A percentile compares a stretch with the other conserved stretches of the same genome.
Evolutionary conservation across 2,797 vertebrate species (phyloP).

Genomic region (Hyperoplus immaculatus): DNA sequence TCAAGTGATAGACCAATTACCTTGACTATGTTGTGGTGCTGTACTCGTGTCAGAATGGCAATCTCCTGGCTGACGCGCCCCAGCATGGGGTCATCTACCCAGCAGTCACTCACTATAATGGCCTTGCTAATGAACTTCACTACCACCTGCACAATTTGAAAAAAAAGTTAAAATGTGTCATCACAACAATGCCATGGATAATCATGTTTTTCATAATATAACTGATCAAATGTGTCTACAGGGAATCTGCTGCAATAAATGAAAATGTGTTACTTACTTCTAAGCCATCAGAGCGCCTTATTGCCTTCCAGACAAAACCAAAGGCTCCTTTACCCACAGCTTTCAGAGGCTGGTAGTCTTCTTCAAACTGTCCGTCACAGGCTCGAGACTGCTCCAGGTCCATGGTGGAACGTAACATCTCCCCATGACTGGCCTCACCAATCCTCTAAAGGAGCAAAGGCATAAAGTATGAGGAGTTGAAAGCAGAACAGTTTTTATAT

Average conservation of each 20-base stretch:
- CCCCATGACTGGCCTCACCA: conserved; percentile 70
- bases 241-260: background rate
- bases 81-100: conserved; percentile 92
- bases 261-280: conserved; percentile 83
- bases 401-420: conserved; percentile 80
- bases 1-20: conserved; percentile 67
- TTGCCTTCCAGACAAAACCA: conserved; percentile 94
- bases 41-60: conserved; percentile 89
- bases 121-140: conserved; percentile 97
- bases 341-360: conserved; percentile 88
- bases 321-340: conserved; percentile 94
- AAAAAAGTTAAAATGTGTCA: background rate
- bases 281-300: conserved; percentile 79
- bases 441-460: conserved; percentile 62
- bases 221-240: background rate
- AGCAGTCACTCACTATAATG: conserved; percentile 91
- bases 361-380: conserved; percentile 90
- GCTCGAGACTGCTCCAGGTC: conserved; percentile 90
- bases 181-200: background rate
- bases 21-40: conserved; percentile 93
- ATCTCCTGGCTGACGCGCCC: conserved; percentile 94
- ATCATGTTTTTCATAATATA: background rate
- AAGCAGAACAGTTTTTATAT: background rate
- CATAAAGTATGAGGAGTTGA: background rate
- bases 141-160: conserved; percentile 84